These are phyloP conservation scores for Phymatocera aterrima DNA, from an alignment of 2,888 invertebrate species.

Conservation along the genomic window DNA sequence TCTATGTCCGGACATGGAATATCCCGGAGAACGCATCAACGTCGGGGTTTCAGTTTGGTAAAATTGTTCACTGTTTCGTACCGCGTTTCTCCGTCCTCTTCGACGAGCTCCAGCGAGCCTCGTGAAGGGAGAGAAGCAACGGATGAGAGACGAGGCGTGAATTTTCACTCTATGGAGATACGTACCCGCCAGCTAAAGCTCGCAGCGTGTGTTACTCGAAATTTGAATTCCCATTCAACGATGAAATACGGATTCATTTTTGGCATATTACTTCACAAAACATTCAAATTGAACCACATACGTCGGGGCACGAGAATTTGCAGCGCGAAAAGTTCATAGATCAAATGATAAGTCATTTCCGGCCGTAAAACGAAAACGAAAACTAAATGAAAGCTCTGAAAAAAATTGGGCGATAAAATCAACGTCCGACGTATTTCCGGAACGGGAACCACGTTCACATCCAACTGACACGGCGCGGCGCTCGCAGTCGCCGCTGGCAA, in stretches of 20 bases:
- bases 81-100: constrained; percentile 15
- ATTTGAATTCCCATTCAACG: background rate
- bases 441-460: background rate
- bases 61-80: constrained; percentile 44
- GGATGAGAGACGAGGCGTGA: constrained; percentile 22
- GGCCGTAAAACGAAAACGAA: background rate
- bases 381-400: background rate
- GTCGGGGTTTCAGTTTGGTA: background rate
- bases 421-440: background rate
- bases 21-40: constrained; percentile 37
- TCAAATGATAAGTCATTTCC: too few species aligned
- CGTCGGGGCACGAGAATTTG: too few species aligned
- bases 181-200: background rate
- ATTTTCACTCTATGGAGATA: background rate
- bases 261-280: background rate
- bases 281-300: too few species aligned
- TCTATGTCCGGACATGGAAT: constrained; percentile 30
- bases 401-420: constrained; percentile 2
- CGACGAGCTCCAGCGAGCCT: constrained; percentile 12
- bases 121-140: background rate
- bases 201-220: background rate
- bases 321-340: too few species aligned
- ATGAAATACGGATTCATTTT: background rate
- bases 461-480: constrained; percentile 11
- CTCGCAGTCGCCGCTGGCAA: too few species aligned